Evolutionary conservation across 2,797 vertebrate genomes (phyloP).

Genomic region (Malurus splendens): DNA sequence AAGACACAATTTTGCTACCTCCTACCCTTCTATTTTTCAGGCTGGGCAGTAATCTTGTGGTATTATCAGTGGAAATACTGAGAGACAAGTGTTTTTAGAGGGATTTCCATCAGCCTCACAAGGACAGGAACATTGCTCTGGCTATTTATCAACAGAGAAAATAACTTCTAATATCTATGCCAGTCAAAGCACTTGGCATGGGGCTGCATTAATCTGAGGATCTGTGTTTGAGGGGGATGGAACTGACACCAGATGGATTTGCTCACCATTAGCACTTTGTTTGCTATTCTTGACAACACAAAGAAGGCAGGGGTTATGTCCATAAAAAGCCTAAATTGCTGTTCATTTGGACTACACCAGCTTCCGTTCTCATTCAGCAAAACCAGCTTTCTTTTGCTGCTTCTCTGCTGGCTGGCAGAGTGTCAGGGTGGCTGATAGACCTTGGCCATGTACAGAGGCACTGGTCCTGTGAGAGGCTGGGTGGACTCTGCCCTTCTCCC

Average conservation of each 20-base stretch:
- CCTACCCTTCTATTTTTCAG: background rate
- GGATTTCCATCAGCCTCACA: constrained; percentile 17
- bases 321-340: constrained; percentile 14
- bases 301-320: background rate
- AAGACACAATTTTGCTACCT: background rate
- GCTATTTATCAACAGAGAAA: constrained; percentile 23
- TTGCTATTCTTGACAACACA: constrained; percentile 27
- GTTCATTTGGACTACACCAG: background rate
- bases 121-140: background rate
- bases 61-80: constrained; percentile 40
- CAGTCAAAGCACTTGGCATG: background rate
- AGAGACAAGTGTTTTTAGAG: background rate
- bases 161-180: constrained; percentile 14
- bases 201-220: background rate
- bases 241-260: constrained; percentile 20
- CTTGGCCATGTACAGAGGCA: background rate
- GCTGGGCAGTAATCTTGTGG: background rate
- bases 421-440: background rate
- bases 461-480: background rate
- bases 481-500: background rate
- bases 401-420: background rate
- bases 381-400: background rate
- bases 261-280: constrained; percentile 23
- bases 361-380: constrained; percentile 8
- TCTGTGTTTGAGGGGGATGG: background rate